Percentiles rank a stretch among this genome's conserved stretches.
These are phyloP conservation scores for Orthonevra nobilis DNA, from an alignment of 2,888 invertebrate species.

Conservation along the genomic window DNA sequence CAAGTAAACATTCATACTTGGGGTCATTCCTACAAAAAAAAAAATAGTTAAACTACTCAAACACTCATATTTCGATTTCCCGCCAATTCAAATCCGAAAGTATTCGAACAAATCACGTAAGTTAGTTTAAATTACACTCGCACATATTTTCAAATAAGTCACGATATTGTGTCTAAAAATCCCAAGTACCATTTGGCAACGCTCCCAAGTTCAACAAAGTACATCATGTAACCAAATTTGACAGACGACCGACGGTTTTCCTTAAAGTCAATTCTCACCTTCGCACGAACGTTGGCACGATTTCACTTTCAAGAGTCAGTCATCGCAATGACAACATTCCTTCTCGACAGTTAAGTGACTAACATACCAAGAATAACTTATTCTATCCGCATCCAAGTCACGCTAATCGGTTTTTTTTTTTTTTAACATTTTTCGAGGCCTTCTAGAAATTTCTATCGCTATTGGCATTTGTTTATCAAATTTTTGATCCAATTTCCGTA, in stretches of 20 bases:
- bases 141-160: background rate
- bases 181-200: constrained; percentile 17
- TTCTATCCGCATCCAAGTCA: constrained; percentile 35
- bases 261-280: constrained; percentile 46
- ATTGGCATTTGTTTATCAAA: background rate
- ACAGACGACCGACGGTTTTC: constrained; percentile 44
- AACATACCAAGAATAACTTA: constrained; percentile 30
- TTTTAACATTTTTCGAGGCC: constrained; percentile 6
- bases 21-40: too few relatives aligned
- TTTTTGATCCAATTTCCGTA: background rate
- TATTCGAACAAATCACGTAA: too few relatives aligned
- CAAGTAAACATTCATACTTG: too few relatives aligned
- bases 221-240: constrained; percentile 28
- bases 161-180: background rate
- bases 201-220: constrained; percentile 6
- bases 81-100: too few relatives aligned
- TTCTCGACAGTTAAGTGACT: constrained; percentile 6
- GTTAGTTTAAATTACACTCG: too few relatives aligned
- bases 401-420: constrained; percentile 15
- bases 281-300: constrained; percentile 42
- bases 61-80: too few relatives aligned
- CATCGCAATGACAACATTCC: constrained; percentile 15
- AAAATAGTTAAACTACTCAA: too few relatives aligned
- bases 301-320: constrained; percentile 48
- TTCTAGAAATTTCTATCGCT: constrained; percentile 8